Evolutionary conservation across 2,888 invertebrate species (phyloP).

Genomic region (Diloba caeruleocephala): DNA sequence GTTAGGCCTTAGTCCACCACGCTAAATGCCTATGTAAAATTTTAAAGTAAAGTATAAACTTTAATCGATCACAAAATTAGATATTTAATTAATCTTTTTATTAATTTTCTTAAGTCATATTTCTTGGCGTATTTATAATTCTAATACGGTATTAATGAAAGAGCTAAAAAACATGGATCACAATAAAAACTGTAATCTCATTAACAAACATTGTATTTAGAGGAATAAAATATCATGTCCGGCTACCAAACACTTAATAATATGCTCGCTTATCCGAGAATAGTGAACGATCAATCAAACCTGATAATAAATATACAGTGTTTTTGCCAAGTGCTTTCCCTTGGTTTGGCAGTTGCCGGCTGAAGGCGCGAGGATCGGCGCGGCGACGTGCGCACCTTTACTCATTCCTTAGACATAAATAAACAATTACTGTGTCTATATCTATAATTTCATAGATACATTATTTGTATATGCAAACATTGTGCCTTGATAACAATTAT

Average conservation of each 20-base stretch:
- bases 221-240: constrained; percentile 37
- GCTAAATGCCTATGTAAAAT: too few relatives aligned
- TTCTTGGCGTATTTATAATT: neutral
- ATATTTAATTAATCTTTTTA: too few relatives aligned
- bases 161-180: constrained; percentile 1
- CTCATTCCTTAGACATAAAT: constrained; percentile 27
- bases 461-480: constrained; percentile 38
- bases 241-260: constrained; percentile 61
- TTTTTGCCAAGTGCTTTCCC: constrained; percentile 63
- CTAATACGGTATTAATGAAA: neutral
- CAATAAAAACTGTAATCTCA: constrained; percentile 7
- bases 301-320: constrained; percentile 63
- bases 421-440: constrained; percentile 12
- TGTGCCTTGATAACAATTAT: constrained; percentile 39
- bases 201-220: constrained; percentile 16
- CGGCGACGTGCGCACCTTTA: constrained; percentile 11
- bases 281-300: constrained; percentile 74
- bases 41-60: too few relatives aligned
- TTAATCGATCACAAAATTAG: too few relatives aligned
- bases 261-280: constrained; percentile 60
- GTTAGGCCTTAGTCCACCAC: too few relatives aligned
- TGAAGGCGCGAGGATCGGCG: constrained; percentile 15
- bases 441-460: constrained; percentile 11
- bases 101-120: neutral
- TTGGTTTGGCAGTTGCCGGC: constrained; percentile 62